Conservation (phyloP, 1,140 invertebrate genomes). For the Anadara kagoshimensis region DNA sequence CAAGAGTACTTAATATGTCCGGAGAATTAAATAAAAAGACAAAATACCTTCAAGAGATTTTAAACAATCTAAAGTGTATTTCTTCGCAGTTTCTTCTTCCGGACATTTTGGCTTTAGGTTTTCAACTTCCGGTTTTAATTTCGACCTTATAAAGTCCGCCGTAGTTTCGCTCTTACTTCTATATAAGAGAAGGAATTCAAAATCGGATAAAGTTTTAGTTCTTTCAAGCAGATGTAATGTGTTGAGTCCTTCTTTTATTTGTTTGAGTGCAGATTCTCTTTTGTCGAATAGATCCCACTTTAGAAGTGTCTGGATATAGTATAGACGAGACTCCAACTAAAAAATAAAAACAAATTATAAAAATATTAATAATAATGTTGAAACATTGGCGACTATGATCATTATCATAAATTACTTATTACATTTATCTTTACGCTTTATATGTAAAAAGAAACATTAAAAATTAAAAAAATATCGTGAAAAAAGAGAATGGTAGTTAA, state of each 20-base stretch:
- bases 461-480: no score
- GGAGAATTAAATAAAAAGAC: neutral
- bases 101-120: conserved; percentile 26
- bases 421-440: no score
- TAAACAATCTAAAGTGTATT: conserved; percentile 36
- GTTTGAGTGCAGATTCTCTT: conserved; percentile 31
- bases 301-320: conserved; percentile 41
- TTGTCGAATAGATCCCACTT: conserved; percentile 46
- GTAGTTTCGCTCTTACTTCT: conserved; percentile 34
- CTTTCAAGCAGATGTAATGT: conserved; percentile 36
- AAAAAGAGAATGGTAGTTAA: no score
- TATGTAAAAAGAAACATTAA: no score
- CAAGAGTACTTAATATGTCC: no score
- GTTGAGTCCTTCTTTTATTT: conserved; percentile 39
- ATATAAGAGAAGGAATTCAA: conserved; percentile 24
- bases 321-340: conserved; percentile 33
- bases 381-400: no score
- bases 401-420: no score
- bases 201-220: conserved; percentile 29
- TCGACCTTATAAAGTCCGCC: conserved; percentile 37
- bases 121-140: conserved; percentile 30
- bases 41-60: conserved; percentile 40
- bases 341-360: neutral
- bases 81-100: conserved; percentile 42
- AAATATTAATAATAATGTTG: no score